These are phyloP conservation scores for Malurus cyaneus DNA, from an alignment of 2,113 vertebrate genomes.

Conservation along the genomic window DNA sequence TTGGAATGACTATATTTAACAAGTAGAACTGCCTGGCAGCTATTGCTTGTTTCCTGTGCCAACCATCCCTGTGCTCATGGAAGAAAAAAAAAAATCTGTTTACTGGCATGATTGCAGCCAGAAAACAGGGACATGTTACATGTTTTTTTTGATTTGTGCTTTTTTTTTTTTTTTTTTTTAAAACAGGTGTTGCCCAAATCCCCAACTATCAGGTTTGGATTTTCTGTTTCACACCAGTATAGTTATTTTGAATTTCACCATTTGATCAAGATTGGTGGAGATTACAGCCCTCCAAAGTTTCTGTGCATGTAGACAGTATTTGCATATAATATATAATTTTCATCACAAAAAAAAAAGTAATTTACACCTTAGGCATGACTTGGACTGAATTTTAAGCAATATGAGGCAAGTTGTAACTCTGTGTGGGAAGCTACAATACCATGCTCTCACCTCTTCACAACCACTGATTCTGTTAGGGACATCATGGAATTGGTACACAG, in stretches of 20 bases:
- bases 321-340: neutral
- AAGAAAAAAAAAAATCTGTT: neutral
- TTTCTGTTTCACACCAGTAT: neutral
- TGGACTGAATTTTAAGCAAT: neutral
- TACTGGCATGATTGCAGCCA: neutral
- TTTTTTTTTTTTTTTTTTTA: neutral
- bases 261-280: neutral
- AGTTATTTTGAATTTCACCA: neutral
- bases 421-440: neutral
- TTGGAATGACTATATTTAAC: neutral
- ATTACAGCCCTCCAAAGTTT: neutral
- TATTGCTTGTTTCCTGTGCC: neutral
- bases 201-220: neutral
- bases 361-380: neutral
- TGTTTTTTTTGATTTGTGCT: neutral
- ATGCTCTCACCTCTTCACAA: neutral
- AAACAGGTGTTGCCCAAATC: neutral
- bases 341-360: neutral
- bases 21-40: neutral
- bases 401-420: neutral
- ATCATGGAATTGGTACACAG: neutral
- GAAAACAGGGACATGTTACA: fast-evolving
- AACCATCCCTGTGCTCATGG: neutral
- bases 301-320: neutral
- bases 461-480: neutral